phyloP scores from a whole-genome alignment of 2,113 vertebrate species.

The Psettodes erumei region DNA sequence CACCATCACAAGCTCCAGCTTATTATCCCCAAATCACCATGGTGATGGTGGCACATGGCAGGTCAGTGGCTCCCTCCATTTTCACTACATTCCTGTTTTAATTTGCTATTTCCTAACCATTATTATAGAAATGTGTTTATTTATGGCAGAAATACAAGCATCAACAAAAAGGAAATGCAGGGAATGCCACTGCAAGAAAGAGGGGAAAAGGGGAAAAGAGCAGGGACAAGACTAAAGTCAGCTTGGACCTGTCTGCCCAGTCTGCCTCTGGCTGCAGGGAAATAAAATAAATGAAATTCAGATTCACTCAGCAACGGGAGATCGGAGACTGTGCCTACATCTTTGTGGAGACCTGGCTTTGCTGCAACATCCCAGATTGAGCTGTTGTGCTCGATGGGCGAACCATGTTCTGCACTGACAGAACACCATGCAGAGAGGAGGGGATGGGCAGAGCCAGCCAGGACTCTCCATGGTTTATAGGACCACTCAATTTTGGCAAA shows the following conservation, averaged over 20 bases:
- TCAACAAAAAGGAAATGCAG: too few relatives aligned
- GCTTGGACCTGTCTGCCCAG: neutral
- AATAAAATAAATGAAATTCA: neutral
- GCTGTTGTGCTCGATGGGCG: neutral
- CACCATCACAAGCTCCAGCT: conserved; percentile 48
- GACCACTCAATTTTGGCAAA: too few relatives aligned
- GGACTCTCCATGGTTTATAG: too few relatives aligned
- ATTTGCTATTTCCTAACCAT: neutral
- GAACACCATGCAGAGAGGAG: too few relatives aligned
- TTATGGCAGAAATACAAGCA: too few relatives aligned
- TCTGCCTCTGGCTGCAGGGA: neutral
- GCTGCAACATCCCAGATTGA: neutral
- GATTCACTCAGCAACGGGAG: neutral
- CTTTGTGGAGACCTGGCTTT: neutral
- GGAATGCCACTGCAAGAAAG: too few relatives aligned
- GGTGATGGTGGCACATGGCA: neutral
- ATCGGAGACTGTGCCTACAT: neutral
- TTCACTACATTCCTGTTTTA: neutral
- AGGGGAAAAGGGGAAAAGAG: neutral
- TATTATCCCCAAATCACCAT: conserved; percentile 18
- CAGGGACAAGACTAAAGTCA: too few relatives aligned
- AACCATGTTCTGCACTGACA: neutral
- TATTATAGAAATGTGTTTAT: too few relatives aligned
- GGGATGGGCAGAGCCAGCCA: too few relatives aligned
- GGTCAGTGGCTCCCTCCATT: neutral